These are phyloP conservation scores for Proctacanthus coquilletti DNA, from an alignment of 1,140 invertebrate species.

Conservation along the genomic window DNA sequence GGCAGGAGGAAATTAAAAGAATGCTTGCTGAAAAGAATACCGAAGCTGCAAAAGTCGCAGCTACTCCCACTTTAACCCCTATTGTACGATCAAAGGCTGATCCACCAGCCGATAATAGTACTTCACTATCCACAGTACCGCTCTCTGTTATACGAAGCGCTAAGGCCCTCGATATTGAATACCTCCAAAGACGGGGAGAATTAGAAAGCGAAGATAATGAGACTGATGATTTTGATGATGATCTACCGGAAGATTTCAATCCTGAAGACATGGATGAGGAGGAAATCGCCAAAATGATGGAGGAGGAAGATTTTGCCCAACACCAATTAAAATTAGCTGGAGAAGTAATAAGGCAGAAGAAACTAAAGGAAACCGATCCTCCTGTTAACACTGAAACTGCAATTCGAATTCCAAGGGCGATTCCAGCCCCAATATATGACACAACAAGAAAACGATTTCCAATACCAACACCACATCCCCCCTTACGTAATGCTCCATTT, in stretches of 20 bases:
- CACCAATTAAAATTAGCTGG: conserved; percentile 37
- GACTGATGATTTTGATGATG: conserved; percentile 22
- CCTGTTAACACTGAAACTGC: too few species aligned
- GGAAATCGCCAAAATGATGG: conserved; percentile 42
- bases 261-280: conserved; percentile 36
- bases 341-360: conserved; percentile 34
- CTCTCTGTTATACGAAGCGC: conserved; percentile 27
- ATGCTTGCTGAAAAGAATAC: conserved; percentile 29
- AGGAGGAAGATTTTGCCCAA: conserved; percentile 43
- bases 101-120: conserved; percentile 14
- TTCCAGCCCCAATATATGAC: conserved; percentile 11
- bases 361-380: too few species aligned
- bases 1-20: conserved; percentile 28
- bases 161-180: conserved; percentile 29
- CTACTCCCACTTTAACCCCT: conserved; percentile 23
- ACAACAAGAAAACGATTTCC: conserved; percentile 29
- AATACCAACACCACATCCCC: conserved; percentile 27
- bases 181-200: conserved; percentile 28
- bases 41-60: conserved; percentile 24
- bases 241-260: conserved; percentile 20
- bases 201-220: conserved; percentile 9
- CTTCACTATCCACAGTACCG: conserved; percentile 26
- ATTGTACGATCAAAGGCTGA: conserved; percentile 15
- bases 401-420: conserved; percentile 3
- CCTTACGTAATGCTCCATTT: conserved; percentile 22